Base-by-base conservation (phyloP, 1,140 invertebrate genomes). In the Apis laboriosa region DNA sequence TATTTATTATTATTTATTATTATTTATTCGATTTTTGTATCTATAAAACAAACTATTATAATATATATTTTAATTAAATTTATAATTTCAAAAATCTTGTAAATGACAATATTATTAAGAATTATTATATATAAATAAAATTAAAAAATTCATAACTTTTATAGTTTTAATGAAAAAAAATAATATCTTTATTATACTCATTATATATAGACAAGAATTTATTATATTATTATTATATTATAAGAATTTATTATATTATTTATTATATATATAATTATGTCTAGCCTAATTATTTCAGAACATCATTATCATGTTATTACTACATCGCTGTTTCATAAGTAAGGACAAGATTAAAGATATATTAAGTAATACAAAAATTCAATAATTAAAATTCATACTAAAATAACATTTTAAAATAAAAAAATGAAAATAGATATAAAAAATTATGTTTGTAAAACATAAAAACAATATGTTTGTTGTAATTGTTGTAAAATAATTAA, bases 201-300 rank as follows among this genome's bases (percentile, higher is more conserved):
- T 9, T 53, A 13, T 43, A 43, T 5, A 43, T 43, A 43, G 34
- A 43, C 34, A 43, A 43, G 34, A 43, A 43, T 7, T 43, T 28
- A 28, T 55, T 55, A 28, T n/a, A 55, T 55, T 24, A 24, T 24
- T 24, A 24, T 24, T 24, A n/a, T 72, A 72, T 72, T 24, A 24
- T 15, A 43, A 43, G 34, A 43, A 43, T 7, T 43, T 28, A 28
- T 55, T 55, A 28, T n/a, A 55, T 55, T 24, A 24, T 24, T 24
- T 24, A 24, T 24, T 24, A n/a, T 72, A 72, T 72, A 55, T 15
- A 43, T 72, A 72, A 72, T 72, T 55, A 72, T 55, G 70, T 15
- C 70, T 28, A 24, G 3, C 49, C 70, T 53, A 55, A 72, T 72
- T 72, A 55, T 51, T 66, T 55, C 75, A 53, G 21, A 17, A 24